Percentiles rank a stretch among this genome's conserved stretches.
phyloP scores from a whole-genome alignment of 2,113 vertebrate genomes.

The Forbesichthys papilliferus region DNA sequence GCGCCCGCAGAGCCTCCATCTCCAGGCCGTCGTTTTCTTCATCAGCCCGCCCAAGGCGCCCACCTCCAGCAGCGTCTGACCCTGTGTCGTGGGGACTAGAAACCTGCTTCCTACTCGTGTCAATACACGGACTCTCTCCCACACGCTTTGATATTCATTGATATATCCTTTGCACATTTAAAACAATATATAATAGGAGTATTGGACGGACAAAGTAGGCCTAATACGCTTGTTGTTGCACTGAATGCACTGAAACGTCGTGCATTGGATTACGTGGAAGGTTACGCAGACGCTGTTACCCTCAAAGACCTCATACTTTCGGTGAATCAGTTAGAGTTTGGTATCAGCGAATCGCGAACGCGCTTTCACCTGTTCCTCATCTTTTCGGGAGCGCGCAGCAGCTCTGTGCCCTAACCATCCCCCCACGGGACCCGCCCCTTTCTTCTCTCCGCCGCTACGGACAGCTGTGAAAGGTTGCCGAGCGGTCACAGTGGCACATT shows the following conservation, averaged over 20 bases:
- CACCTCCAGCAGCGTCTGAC: conserved; percentile 52
- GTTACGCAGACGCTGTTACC: conserved; percentile 41
- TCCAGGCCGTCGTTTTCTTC: conserved; percentile 57
- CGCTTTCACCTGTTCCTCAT: conserved; percentile 78
- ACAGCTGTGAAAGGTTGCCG: conserved; percentile 73
- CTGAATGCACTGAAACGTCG: conserved; percentile 44
- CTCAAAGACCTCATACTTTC: conserved; percentile 24
- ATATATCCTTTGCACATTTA: not conserved
- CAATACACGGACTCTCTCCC: conserved; percentile 20
- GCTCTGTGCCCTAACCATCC: conserved; percentile 55
- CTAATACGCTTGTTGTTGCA: conserved; percentile 19
- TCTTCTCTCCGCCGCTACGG: conserved; percentile 57
- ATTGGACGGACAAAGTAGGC: conserved; percentile 9
- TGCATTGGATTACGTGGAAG: conserved; percentile 61
- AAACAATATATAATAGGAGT: not conserved
- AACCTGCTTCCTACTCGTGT: conserved; percentile 22
- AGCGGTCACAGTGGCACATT: conserved; percentile 70
- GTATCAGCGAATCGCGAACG: conserved; percentile 59
- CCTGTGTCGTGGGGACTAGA: conserved; percentile 54
- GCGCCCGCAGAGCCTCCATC: conserved; percentile 67
- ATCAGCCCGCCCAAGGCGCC: conserved; percentile 64
- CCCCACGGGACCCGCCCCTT: conserved; percentile 56
- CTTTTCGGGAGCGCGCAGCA: conserved; percentile 62
- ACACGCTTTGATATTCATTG: not conserved
- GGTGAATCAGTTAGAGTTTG: conserved; percentile 51